Evolutionary conservation across 1,140 invertebrate genomes (phyloP).

Genomic region (Atta colombica): DNA sequence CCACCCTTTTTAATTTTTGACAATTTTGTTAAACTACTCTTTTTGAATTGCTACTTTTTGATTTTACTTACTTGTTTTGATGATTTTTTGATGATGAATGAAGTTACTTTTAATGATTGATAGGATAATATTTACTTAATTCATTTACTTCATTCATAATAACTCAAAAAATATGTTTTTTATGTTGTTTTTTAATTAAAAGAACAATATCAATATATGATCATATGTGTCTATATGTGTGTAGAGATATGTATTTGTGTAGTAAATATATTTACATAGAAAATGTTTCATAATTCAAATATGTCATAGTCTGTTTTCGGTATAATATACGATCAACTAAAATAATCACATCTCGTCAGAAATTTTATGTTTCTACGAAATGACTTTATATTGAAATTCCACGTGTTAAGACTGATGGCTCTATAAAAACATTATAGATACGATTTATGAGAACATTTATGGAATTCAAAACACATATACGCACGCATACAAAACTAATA

Average conservation of each 20-base stretch:
- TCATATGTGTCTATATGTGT: not conserved
- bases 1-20: too few relatives aligned
- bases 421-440: slow-evolving; percentile 17
- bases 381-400: not conserved
- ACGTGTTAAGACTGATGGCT: not conserved
- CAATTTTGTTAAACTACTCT: too few relatives aligned
- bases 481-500: not conserved
- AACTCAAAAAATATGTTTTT: too few relatives aligned
- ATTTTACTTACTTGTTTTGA: too few relatives aligned
- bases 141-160: too few relatives aligned
- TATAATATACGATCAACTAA: not conserved
- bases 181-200: too few relatives aligned
- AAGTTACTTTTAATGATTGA: too few relatives aligned
- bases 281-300: not conserved
- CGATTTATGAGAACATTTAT: slow-evolving; percentile 27
- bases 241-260: not conserved
- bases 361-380: slow-evolving; percentile 16
- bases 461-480: not conserved
- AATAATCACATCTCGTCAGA: not conserved
- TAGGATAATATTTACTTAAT: too few relatives aligned
- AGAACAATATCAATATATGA: too few relatives aligned
- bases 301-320: not conserved
- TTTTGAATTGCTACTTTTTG: too few relatives aligned
- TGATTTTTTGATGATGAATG: too few relatives aligned
- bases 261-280: too few relatives aligned